Evolutionary conservation across 37 sponge, comb jelly and placozoan species (phyloP), one percentile per base, ranked within the genome.

Genomic region (Oscarella lobularis): DNA sequence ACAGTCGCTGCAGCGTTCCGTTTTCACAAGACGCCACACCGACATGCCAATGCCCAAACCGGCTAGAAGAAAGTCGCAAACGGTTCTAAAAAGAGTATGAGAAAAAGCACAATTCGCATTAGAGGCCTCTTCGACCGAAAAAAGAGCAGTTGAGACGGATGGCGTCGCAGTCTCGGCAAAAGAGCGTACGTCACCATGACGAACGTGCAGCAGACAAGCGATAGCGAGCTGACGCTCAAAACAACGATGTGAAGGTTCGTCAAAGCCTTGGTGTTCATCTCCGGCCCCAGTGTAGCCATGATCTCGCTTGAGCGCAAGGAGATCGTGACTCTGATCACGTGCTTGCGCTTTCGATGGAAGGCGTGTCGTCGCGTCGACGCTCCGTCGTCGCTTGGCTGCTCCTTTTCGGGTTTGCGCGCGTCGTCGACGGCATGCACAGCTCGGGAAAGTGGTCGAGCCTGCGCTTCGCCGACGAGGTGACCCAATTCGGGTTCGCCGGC

Each of bases 171-270:
- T 38, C 84, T 39, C 31, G 85, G 87, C 0, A 92, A 37, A 1
- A 55, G 6, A 14, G 40, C 38, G 81, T 85, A 92, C 27, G 84
- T 85, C 38, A 85, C 60, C 65, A 92, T 80, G 38, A 92, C 86
- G 2, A 83, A 39, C 0, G 80, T 6, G n/a, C 83, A 82, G 39
- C 83, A 74, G 9, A 83, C 29, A 0, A 76, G 38, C 0, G 92
- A 92, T 0, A 85, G 55, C 3, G 70, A 2, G 69, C 92, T 85
- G 78, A 74, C 41, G 0, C 37, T n/a, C 2, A 80, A 4, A 76
- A 79, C 81, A 39, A 91, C 75, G 36, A 35, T 6, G 5, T 74
- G 82, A 0, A 81, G 31, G 20, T 37, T 9, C 77, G 66, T 38
- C 27, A 81, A 2, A 30, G 33, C 39, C 14, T 60, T 6, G 32